Evolutionary conservation across 1,140 invertebrate genomes (phyloP), one percentile per base, ranked within the genome.

Genomic region (Caerostris extrusa): DNA sequence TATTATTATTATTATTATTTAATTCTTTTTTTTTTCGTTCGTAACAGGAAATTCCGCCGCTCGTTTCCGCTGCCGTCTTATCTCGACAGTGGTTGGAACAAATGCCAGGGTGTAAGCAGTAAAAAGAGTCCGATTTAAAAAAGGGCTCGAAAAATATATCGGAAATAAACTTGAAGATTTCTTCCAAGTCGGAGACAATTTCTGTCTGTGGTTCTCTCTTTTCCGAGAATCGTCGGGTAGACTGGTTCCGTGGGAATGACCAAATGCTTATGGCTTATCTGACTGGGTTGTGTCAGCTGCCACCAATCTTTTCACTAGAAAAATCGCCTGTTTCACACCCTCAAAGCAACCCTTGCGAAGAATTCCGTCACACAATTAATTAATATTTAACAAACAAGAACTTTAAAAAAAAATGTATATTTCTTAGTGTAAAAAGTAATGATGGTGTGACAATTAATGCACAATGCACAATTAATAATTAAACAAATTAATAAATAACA

Each of bases 11-110:
- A 77, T 77, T 77, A 50, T 77, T 77, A 4, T 50, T 50, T 77
- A 50, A 77, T 77, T 4, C 50, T 77, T 50, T 10, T 77, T 71
- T 71, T 19, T 77, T 50, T 77, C 69, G 34, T 34, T 50, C 69
- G 69, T 77, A 77, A 77, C 69, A 77, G 69, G 69, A 77, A 77
- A 77, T 77, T 77, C 69, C 69, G 69, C 69, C 69, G 69, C 34
- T 19, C 34, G 69, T 77, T 77, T 77, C 69, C 69, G 69, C 34
- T 77, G 7, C 12, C 6, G 19, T 8, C 69, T 77, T 77, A 77
- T 77, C 69, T 10, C 69, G 34, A 77, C 69, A 77, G 34, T 50
- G 34, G 34, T 77, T 34, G 19, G 69, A 77, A 53, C 69, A 77
- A 77, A 77, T 77, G 69, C 69, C 19, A 10, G 69, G 19, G 69